A percentile compares a stretch with the other conserved stretches of the same genome.
These are phyloP conservation scores for Rhea americana DNA, from an alignment of 2,113 vertebrate genomes.

Conservation along the genomic window DNA sequence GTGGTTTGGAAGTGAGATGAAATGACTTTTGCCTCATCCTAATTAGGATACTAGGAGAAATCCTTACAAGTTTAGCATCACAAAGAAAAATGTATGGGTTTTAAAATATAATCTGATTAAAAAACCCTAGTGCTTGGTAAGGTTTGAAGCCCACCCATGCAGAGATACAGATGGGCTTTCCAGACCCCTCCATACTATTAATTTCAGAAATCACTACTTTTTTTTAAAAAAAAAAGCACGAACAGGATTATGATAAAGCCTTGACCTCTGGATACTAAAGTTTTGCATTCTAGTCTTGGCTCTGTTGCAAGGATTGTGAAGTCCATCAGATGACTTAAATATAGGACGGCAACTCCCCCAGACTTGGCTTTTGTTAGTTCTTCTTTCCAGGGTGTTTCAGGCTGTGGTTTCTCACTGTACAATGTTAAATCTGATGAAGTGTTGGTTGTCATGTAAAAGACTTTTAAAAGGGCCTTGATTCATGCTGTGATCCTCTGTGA, in stretches of 20 bases:
- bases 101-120: not conserved
- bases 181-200: not conserved
- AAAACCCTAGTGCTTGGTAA: not conserved
- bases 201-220: not conserved
- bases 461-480: not conserved
- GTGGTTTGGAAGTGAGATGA: conserved; percentile 6
- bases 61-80: not conserved
- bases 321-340: not conserved
- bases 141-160: not conserved
- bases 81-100: not conserved
- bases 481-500: not conserved
- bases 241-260: not conserved
- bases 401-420: accelerated
- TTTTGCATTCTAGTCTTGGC: not conserved
- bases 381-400: not conserved
- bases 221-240: not conserved
- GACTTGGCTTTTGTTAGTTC: not conserved
- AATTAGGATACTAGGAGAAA: conserved; percentile 20
- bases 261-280: not conserved
- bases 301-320: not conserved
- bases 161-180: not conserved
- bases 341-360: not conserved
- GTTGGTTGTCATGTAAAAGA: not conserved
- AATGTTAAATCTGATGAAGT: not conserved
- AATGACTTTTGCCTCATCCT: conserved; percentile 25